phyloP scores from a whole-genome alignment of 2,888 invertebrate genomes.

The Drosophila atripex region DNA sequence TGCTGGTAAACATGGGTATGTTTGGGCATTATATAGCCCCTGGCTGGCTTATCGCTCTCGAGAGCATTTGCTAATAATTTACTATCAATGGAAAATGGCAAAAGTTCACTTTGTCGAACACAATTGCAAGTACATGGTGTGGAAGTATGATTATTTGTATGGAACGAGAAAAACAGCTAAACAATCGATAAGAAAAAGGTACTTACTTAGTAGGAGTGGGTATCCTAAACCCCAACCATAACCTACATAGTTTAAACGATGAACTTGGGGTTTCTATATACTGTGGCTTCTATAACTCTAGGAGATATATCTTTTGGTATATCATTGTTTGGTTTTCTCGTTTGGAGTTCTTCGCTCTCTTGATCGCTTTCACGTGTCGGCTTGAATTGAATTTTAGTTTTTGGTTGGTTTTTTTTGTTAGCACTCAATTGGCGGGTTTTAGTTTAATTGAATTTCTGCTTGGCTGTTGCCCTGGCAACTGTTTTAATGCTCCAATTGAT shows the following conservation, averaged over 20 bases:
- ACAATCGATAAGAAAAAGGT: constrained; percentile 25
- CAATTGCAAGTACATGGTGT: constrained; percentile 14
- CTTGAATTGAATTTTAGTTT: constrained; percentile 31
- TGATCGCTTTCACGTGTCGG: constrained; percentile 38
- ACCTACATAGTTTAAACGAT: constrained; percentile 18
- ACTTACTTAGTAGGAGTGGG: not conserved
- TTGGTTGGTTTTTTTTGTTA: constrained; percentile 22
- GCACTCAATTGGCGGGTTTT: constrained; percentile 43
- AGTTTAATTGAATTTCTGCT: constrained; percentile 47
- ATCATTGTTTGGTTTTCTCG: constrained; percentile 14
- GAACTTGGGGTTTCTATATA: too few species aligned
- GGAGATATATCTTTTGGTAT: too few species aligned
- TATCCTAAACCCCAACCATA: constrained; percentile 9
- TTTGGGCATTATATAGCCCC: constrained; percentile 35
- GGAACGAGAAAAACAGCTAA: constrained; percentile 9
- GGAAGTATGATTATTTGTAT: constrained; percentile 20
- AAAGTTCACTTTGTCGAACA: constrained; percentile 39
- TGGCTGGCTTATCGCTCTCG: constrained; percentile 57
- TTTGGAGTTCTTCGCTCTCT: constrained; percentile 15
- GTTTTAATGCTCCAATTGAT: constrained; percentile 72
- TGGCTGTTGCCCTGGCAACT: constrained; percentile 42
- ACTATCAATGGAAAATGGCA: constrained; percentile 54
- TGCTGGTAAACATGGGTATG: constrained; percentile 1
- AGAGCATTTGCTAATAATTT: constrained; percentile 66
- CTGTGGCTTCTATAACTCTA: too few species aligned